Conservation (phyloP, 2,888 invertebrate genomes). For the Microctonus aethiopoides region DNA sequence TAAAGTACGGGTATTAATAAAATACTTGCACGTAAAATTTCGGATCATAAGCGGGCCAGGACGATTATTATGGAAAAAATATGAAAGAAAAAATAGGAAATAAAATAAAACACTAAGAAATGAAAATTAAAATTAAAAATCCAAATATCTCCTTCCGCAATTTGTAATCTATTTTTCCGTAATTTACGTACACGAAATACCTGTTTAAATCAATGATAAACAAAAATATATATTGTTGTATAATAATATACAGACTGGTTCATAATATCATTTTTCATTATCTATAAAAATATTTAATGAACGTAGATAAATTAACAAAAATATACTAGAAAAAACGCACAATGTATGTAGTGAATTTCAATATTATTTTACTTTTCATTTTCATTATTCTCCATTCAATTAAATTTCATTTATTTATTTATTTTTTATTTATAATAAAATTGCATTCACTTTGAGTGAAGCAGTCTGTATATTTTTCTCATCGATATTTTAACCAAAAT, state of each 20-base stretch:
- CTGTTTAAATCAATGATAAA: neutral
- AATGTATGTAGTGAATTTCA: neutral
- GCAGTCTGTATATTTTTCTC: conserved; percentile 5
- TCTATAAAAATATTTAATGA: neutral
- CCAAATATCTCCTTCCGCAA: conserved; percentile 14
- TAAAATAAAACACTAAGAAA: conserved; percentile 23
- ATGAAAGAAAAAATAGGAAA: neutral
- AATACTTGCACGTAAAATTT: neutral
- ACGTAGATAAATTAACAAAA: neutral
- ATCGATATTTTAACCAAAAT: neutral
- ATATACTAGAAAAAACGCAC: neutral
- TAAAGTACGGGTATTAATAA: conserved; percentile 19
- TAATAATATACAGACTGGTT: conserved; percentile 21
- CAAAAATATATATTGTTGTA: neutral
- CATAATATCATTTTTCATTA: neutral
- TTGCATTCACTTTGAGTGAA: neutral
- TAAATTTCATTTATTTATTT: no score
- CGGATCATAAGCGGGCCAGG: conserved; percentile 6
- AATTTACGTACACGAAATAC: conserved; percentile 25
- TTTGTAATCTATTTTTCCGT: conserved; percentile 38
- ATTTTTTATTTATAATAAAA: no score
- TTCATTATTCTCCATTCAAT: neutral
- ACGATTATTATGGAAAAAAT: conserved; percentile 4
- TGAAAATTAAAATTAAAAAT: neutral
- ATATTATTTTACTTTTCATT: neutral